Evolutionary conservation across 1,140 invertebrate genomes (phyloP).

Genomic region (Nasonia longicornis): DNA sequence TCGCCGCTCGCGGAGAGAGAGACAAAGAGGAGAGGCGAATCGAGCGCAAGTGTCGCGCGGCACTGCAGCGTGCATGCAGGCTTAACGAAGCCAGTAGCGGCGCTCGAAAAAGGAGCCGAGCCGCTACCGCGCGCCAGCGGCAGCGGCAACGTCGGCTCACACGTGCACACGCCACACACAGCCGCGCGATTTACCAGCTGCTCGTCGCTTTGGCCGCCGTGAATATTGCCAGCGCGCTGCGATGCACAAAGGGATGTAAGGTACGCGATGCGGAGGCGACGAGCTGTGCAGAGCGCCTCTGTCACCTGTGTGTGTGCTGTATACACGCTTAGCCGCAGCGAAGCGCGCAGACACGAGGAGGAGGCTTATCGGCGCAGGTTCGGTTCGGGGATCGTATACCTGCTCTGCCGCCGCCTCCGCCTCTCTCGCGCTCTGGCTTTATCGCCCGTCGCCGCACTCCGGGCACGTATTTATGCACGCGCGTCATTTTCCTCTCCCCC

Average conservation of each 20-base stretch:
- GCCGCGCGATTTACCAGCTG: conserved; percentile 36
- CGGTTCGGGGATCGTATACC: conserved; percentile 21
- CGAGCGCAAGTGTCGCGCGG: conserved; percentile 15
- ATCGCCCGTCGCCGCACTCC: conserved; percentile 5
- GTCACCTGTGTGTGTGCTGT: too few relatives aligned
- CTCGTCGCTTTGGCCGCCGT: background rate
- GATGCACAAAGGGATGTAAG: conserved; percentile 28
- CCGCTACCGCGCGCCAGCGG: too few relatives aligned
- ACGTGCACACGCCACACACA: conserved; percentile 6
- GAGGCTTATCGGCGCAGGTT: conserved; percentile 25
- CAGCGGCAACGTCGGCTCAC: background rate
- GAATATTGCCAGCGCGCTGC: too few relatives aligned
- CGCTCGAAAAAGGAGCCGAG: conserved; percentile 18
- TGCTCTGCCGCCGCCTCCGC: background rate
- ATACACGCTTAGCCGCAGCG: background rate
- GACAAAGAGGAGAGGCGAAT: conserved; percentile 11
- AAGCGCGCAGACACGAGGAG: background rate
- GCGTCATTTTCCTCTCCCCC: background rate
- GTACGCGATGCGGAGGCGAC: background rate
- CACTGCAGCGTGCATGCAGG: too few relatives aligned
- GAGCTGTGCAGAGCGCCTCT: too few relatives aligned
- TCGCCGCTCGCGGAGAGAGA: conserved; percentile 26
- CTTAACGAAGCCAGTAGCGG: background rate
- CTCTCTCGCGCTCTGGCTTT: background rate
- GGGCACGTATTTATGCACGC: conserved; percentile 6